Evolutionary conservation across 2,888 invertebrate species (phyloP), one percentile per base, ranked within the genome.

Genomic region (Calameuta pallipes): DNA sequence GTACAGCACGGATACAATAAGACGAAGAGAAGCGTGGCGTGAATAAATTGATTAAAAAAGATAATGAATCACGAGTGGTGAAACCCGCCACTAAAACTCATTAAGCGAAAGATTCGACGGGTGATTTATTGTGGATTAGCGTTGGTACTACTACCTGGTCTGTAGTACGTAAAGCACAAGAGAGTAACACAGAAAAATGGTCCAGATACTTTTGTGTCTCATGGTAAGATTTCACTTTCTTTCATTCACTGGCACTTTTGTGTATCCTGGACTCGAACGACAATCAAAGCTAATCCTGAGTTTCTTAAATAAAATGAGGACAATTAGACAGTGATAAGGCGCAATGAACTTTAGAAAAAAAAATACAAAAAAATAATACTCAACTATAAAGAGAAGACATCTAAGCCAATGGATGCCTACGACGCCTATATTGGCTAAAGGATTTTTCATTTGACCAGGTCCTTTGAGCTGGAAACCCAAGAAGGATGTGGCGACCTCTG

Each of bases 61-160:
- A 85, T 88, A 87, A 87, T 83, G 84, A 86, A 85, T 82, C 84
- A 82, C 81, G 82, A 78, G 76, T 73, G 83, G 79, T 85, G 85
- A 85, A 86, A 80, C 83, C 84, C 74, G 84, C 84, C 86, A 87
- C 86, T 89, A 89, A 87, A 89, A 89, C 87, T 89, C 88, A 89
- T 89, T 88, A 87, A 88, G 87, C 86, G 84, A 85, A 85, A 87
- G 85, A 89, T 89, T 88, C 87, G 79, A 77, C 74, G 74, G 85
- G 83, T 90, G 89, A 91, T 91, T 90, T 91, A 91, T 91, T 88
- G 89, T 87, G 85, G 87, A 91, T 90, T 90, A 88, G 87, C 83
- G 82, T 83, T 82, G 56, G 23, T 23, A 56, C 83, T 82, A 81
- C 83, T 84, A 84, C 83, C 85, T 86, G 83, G 23, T 6, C 23